Evolutionary conservation across 2,113 vertebrate species (phyloP).

Genomic region (Garra rufa): DNA sequence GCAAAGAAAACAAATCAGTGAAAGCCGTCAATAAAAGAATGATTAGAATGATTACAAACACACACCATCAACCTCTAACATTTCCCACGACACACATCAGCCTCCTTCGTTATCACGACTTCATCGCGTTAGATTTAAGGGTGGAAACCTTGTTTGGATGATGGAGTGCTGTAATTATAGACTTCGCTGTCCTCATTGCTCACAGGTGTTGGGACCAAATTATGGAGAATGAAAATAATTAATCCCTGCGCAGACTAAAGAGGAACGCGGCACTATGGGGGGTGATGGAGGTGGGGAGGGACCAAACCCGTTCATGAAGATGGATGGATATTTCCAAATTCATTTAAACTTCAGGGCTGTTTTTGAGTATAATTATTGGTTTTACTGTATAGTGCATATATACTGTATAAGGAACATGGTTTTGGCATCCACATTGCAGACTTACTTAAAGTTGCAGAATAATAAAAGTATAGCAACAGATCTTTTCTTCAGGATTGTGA

Average conservation of each 20-base stretch:
- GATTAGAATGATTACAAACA: constrained; percentile 19
- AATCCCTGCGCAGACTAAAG: constrained; percentile 38
- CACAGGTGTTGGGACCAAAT: constrained; percentile 48
- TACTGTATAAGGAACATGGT: background rate
- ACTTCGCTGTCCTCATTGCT: constrained; percentile 48
- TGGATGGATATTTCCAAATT: constrained; percentile 32
- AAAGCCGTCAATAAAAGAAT: constrained; percentile 48
- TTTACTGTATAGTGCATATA: no score
- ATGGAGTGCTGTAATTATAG: constrained; percentile 49
- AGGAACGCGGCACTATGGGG: background rate
- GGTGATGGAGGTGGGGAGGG: background rate
- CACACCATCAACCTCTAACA: background rate
- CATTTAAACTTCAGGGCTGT: background rate
- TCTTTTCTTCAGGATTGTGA: no score
- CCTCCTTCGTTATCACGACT: constrained; percentile 19
- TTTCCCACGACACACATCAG: constrained; percentile 36
- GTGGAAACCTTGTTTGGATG: constrained; percentile 39
- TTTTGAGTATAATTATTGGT: background rate
- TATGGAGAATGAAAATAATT: constrained; percentile 54
- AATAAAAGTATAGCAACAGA: background rate
- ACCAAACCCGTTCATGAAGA: background rate
- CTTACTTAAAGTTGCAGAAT: background rate
- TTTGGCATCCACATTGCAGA: background rate
- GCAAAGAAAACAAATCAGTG: constrained; percentile 6
- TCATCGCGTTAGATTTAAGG: constrained; percentile 27